A percentile compares a stretch with the other conserved stretches of the same genome.
Evolutionary conservation across 2,113 vertebrate genomes (phyloP).

Genomic region (Anoura caudifer): DNA sequence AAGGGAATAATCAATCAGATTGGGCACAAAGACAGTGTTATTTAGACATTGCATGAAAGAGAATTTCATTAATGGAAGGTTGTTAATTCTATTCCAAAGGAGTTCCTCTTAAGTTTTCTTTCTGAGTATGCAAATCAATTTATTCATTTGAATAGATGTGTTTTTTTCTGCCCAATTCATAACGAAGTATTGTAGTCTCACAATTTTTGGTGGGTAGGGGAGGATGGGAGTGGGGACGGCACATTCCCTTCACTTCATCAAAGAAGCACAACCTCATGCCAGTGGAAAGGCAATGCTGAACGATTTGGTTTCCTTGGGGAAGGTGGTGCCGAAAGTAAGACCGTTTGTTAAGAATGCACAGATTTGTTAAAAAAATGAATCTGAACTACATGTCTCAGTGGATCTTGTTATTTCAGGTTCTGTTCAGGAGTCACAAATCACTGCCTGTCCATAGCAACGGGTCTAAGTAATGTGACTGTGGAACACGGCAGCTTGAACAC

Average conservation of each 20-base stretch:
- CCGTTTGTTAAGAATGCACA: not conserved
- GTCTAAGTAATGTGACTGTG: not conserved
- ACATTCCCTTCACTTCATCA: not conserved
- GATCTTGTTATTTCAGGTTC: not conserved
- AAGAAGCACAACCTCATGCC: not conserved
- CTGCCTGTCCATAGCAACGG: not conserved
- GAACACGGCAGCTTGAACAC: not conserved
- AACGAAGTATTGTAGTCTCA: not conserved
- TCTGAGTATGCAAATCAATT: not conserved
- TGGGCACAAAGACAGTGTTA: not conserved
- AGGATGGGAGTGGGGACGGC: not conserved
- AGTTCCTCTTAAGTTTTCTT: not conserved
- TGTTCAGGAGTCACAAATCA: not conserved
- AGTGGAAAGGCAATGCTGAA: not conserved
- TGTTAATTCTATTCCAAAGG: not conserved
- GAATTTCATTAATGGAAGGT: not conserved
- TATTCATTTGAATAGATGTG: not conserved
- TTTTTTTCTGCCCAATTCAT: not conserved
- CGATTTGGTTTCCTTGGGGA: not conserved
- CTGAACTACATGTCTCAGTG: not conserved
- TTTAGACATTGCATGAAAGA: not conserved
- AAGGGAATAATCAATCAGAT: not conserved
- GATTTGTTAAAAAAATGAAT: not conserved
- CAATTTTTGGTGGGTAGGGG: not conserved
- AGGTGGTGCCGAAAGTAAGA: not conserved